These are phyloP conservation scores for Hermodice carunculata DNA, from an alignment of 2,888 invertebrate species.

Conservation along the genomic window DNA sequence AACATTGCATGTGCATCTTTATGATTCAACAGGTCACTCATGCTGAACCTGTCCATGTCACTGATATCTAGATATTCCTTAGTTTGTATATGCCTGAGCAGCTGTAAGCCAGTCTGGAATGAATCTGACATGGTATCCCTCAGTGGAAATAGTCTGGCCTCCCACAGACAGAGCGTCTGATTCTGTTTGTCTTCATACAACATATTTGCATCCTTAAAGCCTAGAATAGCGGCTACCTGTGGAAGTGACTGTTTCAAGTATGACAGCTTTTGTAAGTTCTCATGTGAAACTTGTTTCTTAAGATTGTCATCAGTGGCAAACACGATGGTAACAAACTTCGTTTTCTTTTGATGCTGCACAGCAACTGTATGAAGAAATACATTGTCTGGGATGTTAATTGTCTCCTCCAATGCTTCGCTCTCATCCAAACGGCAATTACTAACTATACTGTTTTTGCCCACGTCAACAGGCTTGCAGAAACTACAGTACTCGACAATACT, in stretches of 20 bases:
- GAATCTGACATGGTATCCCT: conserved; percentile 50
- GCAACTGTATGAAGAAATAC: conserved; percentile 65
- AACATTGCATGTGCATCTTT: conserved; percentile 58
- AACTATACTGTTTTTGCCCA: conserved; percentile 62
- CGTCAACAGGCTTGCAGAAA: conserved; percentile 55
- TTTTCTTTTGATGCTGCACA: conserved; percentile 36
- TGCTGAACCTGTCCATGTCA: conserved; percentile 37
- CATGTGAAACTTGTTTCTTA: conserved; percentile 48
- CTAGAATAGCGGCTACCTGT: conserved; percentile 23
- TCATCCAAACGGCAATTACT: conserved; percentile 63
- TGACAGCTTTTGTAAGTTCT: conserved; percentile 40
- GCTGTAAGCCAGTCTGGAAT: conserved; percentile 35
- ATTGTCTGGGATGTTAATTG: conserved; percentile 48
- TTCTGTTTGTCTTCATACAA: conserved; percentile 8
- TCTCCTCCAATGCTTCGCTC: conserved; percentile 8
- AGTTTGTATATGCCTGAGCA: conserved; percentile 8
- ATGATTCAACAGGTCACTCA: conserved; percentile 48
- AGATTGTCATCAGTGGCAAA: conserved; percentile 61
- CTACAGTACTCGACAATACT: conserved; percentile 68
- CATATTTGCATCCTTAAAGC: conserved; percentile 3
- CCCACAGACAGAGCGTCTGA: conserved; percentile 51
- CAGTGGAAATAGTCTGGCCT: conserved; percentile 55
- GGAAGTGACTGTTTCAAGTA: conserved; percentile 46
- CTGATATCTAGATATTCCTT: background rate
- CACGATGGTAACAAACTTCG: conserved; percentile 59